Evolutionary conservation across 2,113 vertebrate genomes (phyloP), one percentile per base, ranked within the genome.

Genomic region (Oncorhynchus masou): DNA sequence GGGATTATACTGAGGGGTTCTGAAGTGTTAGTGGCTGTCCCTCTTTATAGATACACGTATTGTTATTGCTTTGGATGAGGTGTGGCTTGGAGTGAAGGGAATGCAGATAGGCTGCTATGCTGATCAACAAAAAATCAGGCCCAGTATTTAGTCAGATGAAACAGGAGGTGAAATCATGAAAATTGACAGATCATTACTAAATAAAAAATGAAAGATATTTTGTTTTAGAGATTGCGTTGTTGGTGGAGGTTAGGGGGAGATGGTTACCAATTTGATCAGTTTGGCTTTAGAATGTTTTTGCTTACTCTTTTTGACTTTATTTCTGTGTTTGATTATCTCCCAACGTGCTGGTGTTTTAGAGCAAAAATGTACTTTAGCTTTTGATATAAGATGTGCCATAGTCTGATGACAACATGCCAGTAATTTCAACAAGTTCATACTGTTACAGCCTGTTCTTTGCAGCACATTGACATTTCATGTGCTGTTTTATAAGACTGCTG

Each of bases 21-120:
- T 88, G 80, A 22, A 81, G 79, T 81, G 82, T 15, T 78, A 81
- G 79, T 64, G 29, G n/a, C 80, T 73, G 75, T 84, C 74, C 80
- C 20, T 79, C 85, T 48, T 84, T 86, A 68, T 79, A 81, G 81
- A 83, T 45, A 3, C 0, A 45, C 39, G 12, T 45, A 11, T 45
- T 77, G 74, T 31, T 70, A 70, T 80, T 31, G 75, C 75, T 86
- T 86, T 67, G 12, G 67, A 68, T 68, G 27, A 16, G 67, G 15
- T 68, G 67, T 68, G 67, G 67, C 31, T 68, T 68, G 19, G 39
- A 20, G 29, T 20, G 25, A 68, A 45, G 39, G 39, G 39, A 45
- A 68, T 27, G 20, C 24, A 22, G n/a, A 62, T 62, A 4, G 8
- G 27, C 67, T 45, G 9, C 39, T 11, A 11, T 45, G 2, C 9